Conservation (phyloP, 1,140 invertebrate genomes). For the Tigriopus japonicus region DNA sequence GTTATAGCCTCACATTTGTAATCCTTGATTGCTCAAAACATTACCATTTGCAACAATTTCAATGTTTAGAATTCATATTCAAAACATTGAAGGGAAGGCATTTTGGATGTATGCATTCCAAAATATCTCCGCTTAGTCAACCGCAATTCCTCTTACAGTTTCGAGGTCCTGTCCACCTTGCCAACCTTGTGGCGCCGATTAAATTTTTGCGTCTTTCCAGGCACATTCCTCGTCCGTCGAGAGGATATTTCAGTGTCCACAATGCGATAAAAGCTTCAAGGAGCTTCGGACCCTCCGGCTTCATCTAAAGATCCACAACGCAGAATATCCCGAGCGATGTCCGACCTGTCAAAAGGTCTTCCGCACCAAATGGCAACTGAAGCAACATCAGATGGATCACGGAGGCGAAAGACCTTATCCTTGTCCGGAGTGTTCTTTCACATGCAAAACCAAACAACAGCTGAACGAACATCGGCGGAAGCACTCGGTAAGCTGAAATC, state of each 20-base stretch:
- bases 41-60: too few relatives aligned
- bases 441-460: conserved; percentile 14
- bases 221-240: not conserved
- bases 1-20: too few relatives aligned
- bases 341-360: conserved; percentile 10
- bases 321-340: conserved; percentile 13
- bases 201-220: not conserved
- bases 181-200: not conserved
- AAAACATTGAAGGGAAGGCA: too few relatives aligned
- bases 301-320: conserved; percentile 13
- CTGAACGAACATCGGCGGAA: conserved; percentile 13
- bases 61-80: too few relatives aligned
- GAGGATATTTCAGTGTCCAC: conserved; percentile 4
- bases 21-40: too few relatives aligned
- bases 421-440: conserved; percentile 14
- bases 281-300: conserved; percentile 11
- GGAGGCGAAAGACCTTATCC: conserved; percentile 13
- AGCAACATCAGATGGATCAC: conserved; percentile 15
- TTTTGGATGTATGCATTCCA: not conserved
- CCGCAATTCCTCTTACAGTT: not conserved
- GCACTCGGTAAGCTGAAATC: conserved; percentile 11
- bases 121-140: not conserved
- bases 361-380: conserved; percentile 13
- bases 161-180: not conserved
- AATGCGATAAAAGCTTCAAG: conserved; percentile 13